Conservation (phyloP, 2,797 vertebrate genomes). For the Yasuhikotakia modesta region DNA sequence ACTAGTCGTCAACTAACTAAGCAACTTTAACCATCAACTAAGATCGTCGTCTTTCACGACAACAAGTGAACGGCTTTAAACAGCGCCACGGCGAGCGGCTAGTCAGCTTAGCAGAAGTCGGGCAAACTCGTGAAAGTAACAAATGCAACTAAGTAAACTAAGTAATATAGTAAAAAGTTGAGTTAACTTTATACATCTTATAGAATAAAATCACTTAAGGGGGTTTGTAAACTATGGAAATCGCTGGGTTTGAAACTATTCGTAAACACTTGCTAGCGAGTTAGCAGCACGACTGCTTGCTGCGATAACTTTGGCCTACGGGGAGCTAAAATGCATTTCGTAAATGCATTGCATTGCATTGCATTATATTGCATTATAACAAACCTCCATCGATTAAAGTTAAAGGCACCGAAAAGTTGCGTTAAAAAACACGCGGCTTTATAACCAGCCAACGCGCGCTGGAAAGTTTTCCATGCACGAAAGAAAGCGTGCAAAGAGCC, state of each 20-base stretch:
- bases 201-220: neutral
- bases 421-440: neutral
- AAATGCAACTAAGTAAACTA: neutral
- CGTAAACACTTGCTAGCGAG: slow-evolving; percentile 19
- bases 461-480: neutral
- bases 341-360: neutral
- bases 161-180: neutral
- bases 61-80: slow-evolving; percentile 7
- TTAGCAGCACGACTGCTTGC: slow-evolving; percentile 15
- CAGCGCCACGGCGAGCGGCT: neutral
- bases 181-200: neutral
- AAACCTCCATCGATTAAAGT: neutral
- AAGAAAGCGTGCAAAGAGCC: slow-evolving; percentile 48
- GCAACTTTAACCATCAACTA: too few species aligned
- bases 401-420: too few species aligned
- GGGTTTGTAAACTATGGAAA: neutral
- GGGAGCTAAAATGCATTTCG: neutral
- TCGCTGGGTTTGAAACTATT: neutral
- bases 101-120: slow-evolving; percentile 31
- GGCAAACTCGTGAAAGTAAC: neutral
- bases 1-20: too few species aligned
- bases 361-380: too few species aligned
- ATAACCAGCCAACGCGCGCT: neutral
- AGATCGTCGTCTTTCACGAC: neutral
- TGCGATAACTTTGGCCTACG: slow-evolving; percentile 21